These are phyloP conservation scores for Stichodactyla mertensii DNA, from an alignment of 64 coral and sea anemone species.

Conservation along the genomic window DNA sequence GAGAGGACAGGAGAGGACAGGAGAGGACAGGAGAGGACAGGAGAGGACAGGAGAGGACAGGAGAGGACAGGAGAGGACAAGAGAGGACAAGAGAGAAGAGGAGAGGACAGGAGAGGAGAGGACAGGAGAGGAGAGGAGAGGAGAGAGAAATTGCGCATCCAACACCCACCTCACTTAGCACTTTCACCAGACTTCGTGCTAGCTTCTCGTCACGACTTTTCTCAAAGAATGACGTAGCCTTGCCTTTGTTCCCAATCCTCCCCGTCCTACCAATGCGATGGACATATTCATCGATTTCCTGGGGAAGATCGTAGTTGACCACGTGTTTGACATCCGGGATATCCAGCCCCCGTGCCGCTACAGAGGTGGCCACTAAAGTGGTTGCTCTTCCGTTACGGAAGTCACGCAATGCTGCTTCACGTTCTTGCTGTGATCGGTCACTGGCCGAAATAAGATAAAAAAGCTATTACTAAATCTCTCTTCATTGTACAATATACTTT, in stretches of 20 bases:
- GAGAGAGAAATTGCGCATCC: too few relatives aligned
- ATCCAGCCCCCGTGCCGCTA: conserved; percentile 94
- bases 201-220: conserved; percentile 78
- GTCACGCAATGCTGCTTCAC: conserved; percentile 79
- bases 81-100: too few relatives aligned
- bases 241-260: conserved; percentile 86
- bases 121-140: too few relatives aligned
- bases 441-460: conserved; percentile 2
- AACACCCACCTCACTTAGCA: conserved; percentile 63
- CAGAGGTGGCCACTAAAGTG: conserved; percentile 85
- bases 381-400: conserved; percentile 87
- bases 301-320: conserved; percentile 92
- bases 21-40: too few relatives aligned
- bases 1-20: too few relatives aligned
- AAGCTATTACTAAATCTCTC: neutral
- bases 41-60: too few relatives aligned
- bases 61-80: too few relatives aligned
- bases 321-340: conserved; percentile 95
- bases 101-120: too few relatives aligned
- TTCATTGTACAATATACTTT: too few relatives aligned
- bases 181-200: conserved; percentile 93
- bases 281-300: conserved; percentile 88
- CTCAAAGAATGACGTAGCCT: conserved; percentile 90
- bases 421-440: conserved; percentile 86
- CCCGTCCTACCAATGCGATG: conserved; percentile 96